Percentiles rank a stretch among this genome's conserved stretches.
Conservation (phyloP, 1,140 invertebrate species). For the Portunus trituberculatus region DNA sequence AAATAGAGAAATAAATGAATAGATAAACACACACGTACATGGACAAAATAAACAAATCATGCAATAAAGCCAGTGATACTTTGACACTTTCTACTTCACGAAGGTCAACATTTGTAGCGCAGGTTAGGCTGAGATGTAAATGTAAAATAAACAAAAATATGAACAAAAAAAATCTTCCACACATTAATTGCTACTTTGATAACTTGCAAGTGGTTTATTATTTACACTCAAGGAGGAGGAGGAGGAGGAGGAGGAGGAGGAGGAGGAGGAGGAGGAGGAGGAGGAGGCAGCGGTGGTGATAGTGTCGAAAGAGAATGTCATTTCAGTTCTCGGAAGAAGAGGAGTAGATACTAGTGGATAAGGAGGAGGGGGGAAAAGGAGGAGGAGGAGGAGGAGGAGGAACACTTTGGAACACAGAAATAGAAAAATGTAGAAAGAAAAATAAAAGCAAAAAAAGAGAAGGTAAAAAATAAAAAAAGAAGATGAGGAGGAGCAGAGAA, state of each 20-base stretch:
- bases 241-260: constrained; percentile 1
- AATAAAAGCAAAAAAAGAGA: not conserved
- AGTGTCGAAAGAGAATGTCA: not conserved
- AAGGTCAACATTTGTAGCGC: not conserved
- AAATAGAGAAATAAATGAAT: not conserved
- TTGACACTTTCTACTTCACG: too few relatives aligned
- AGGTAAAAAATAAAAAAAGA: not conserved
- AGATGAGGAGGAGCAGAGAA: not conserved
- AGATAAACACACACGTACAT: too few relatives aligned
- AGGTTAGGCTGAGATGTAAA: not conserved
- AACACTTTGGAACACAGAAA: not conserved
- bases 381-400: not conserved
- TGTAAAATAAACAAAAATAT: not conserved
- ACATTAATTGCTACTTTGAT: not conserved
- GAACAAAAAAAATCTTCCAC: not conserved
- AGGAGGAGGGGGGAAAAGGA: not conserved
- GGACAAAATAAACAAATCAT: not conserved
- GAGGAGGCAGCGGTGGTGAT: not conserved
- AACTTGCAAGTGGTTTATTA: not conserved
- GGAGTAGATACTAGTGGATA: not conserved
- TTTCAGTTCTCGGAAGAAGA: not conserved
- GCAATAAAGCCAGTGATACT: too few relatives aligned
- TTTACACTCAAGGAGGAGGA: not conserved
- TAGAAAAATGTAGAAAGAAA: not conserved
- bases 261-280: not conserved